Percentiles rank a stretch among this genome's conserved stretches.
phyloP scores from a whole-genome alignment of 2,888 invertebrate genomes.

The Tachystola acroxantha region DNA sequence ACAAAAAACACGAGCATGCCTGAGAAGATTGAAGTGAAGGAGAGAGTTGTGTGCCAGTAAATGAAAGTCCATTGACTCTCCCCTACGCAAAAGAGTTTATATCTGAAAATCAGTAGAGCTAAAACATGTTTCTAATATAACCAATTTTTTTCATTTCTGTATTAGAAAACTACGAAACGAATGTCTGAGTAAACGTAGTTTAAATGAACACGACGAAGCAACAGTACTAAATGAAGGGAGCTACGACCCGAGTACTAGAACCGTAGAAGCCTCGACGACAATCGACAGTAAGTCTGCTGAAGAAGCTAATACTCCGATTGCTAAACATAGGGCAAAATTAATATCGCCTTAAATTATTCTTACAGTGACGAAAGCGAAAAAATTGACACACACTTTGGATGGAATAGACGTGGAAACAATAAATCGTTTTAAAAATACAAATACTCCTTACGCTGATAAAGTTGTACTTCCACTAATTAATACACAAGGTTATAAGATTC shows the following conservation, averaged over 20 bases:
- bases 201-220: slow-evolving; percentile 1
- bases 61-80: neutral
- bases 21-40: too few species aligned
- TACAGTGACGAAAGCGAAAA: neutral
- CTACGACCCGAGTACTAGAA: neutral
- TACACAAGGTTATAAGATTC: neutral
- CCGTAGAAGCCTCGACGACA: neutral
- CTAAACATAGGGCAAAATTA: too few species aligned
- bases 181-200: slow-evolving; percentile 6
- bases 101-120: too few species aligned
- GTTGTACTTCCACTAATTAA: neutral
- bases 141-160: too few species aligned
- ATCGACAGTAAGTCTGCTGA: slow-evolving; percentile 1
- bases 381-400: neutral
- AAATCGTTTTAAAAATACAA: neutral
- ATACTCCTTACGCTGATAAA: neutral
- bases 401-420: neutral
- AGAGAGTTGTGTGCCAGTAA: too few species aligned
- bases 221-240: neutral
- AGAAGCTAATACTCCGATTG: too few species aligned
- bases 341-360: too few species aligned
- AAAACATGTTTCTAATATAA: too few species aligned
- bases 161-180: slow-evolving; percentile 10
- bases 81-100: neutral
- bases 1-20: too few species aligned